Conservation (phyloP, 2,797 vertebrate genomes). For the Molossus molossus region DNA sequence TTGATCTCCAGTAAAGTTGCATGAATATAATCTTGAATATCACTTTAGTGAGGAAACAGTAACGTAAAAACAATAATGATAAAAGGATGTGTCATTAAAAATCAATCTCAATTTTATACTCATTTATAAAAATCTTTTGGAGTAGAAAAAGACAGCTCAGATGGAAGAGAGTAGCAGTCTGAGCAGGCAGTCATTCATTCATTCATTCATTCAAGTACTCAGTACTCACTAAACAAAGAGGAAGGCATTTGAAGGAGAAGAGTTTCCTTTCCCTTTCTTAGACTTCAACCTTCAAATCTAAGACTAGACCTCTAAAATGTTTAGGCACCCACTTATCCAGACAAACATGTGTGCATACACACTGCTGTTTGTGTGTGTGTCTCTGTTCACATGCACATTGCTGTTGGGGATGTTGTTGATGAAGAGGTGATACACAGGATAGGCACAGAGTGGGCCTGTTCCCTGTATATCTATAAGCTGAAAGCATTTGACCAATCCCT, state of each 20-base stretch:
- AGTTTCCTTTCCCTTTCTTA: background rate
- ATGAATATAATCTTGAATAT: conserved; percentile 19
- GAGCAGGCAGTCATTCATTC: background rate
- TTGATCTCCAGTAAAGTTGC: conserved; percentile 25
- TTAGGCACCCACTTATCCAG: background rate
- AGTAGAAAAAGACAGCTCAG: background rate
- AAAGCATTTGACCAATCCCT: background rate
- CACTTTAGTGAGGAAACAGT: background rate
- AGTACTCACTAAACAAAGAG: background rate
- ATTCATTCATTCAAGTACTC: background rate
- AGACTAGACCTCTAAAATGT: background rate
- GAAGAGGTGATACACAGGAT: background rate
- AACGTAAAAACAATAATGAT: background rate
- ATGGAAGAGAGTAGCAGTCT: background rate
- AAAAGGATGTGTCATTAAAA: background rate
- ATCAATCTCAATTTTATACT: background rate
- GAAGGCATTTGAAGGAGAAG: background rate
- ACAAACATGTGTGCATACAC: background rate
- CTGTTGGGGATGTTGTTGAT: background rate
- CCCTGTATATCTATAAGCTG: background rate
- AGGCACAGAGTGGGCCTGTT: background rate
- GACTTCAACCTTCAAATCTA: background rate
- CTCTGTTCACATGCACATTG: background rate
- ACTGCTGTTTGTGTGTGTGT: background rate
- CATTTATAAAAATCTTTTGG: background rate